Conservation (phyloP, 2,888 invertebrate genomes). For the Drosophila nigricruria region DNA sequence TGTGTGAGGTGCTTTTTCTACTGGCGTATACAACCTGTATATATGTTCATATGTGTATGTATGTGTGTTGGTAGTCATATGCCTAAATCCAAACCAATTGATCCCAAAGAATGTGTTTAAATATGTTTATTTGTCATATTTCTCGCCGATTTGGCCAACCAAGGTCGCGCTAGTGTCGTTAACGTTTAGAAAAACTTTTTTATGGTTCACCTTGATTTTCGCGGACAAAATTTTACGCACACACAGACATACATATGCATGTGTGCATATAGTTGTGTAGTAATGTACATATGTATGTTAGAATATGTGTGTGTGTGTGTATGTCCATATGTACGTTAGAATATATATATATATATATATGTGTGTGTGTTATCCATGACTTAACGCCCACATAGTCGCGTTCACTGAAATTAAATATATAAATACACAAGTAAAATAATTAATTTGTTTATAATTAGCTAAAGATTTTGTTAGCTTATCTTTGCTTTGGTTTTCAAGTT, state of each 20-base stretch:
- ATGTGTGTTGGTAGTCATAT: neutral
- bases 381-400: conserved; percentile 12
- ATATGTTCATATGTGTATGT: neutral
- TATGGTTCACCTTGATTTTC: conserved; percentile 78
- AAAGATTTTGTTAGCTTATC: neutral
- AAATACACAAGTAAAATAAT: neutral
- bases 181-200: conserved; percentile 50
- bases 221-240: conserved; percentile 52
- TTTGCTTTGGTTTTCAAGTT: neutral
- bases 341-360: neutral
- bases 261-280: conserved; percentile 19
- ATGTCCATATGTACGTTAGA: neutral
- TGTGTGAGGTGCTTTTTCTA: conserved; percentile 18
- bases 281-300: conserved; percentile 25
- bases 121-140: conserved; percentile 12
- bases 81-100: conserved; percentile 11
- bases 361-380: conserved; percentile 22
- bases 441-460: neutral
- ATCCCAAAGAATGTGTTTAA: conserved; percentile 25
- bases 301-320: conserved; percentile 1
- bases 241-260: neutral
- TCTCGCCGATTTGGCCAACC: conserved; percentile 53
- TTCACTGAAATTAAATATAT: conserved; percentile 15
- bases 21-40: conserved; percentile 13
- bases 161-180: conserved; percentile 61